Evolutionary conservation across 2,113 vertebrate genomes (phyloP).

Genomic region (Ailurus styani): DNA sequence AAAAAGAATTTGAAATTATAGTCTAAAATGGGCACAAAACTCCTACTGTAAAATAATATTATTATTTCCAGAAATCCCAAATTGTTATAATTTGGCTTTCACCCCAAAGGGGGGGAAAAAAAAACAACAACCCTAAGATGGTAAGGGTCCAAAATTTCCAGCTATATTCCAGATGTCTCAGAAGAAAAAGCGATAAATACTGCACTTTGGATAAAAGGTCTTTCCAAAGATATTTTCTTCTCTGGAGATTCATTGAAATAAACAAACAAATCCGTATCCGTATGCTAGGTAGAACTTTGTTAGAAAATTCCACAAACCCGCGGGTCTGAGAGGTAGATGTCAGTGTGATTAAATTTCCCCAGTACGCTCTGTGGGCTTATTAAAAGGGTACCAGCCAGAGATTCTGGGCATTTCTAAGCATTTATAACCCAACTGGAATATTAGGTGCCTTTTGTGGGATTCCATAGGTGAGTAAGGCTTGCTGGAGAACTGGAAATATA

Average conservation of each 20-base stretch:
- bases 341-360: not conserved
- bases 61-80: slow-evolving; percentile 61
- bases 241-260: not conserved
- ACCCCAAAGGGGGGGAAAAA: not conserved
- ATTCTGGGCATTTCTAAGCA: not conserved
- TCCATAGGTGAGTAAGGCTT: not conserved
- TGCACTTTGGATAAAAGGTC: not conserved
- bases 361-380: not conserved
- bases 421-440: not conserved
- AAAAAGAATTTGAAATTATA: slow-evolving; percentile 55
- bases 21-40: slow-evolving; percentile 45
- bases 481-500: not conserved
- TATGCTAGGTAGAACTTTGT: not conserved
- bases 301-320: not conserved
- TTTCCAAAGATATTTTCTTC: not conserved
- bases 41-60: slow-evolving; percentile 59
- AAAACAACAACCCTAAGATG: not conserved
- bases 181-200: not conserved
- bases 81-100: slow-evolving; percentile 60
- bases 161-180: slow-evolving; percentile 48
- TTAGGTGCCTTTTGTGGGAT: not conserved
- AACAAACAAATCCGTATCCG: not conserved
- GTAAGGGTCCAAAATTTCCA: slow-evolving; percentile 7
- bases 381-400: not conserved
- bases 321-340: not conserved